Conservation (phyloP, 2,888 invertebrate genomes). For the Mythimna vitellina region DNA sequence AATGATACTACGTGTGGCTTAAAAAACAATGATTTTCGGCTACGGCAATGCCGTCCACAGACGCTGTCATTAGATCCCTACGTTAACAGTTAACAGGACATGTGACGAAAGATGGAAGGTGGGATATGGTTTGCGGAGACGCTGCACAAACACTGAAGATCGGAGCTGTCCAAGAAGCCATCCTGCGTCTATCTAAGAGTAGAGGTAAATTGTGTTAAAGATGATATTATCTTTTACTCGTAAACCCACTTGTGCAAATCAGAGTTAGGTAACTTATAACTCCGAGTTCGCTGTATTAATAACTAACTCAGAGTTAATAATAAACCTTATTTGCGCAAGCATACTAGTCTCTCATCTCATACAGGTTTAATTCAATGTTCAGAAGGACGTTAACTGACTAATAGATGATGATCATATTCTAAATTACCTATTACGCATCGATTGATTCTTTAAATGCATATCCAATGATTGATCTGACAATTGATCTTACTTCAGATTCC, state of each 20-base stretch:
- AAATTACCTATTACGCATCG: background rate
- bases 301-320: too few species aligned
- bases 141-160: background rate
- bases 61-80: background rate
- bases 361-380: background rate
- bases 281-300: too few species aligned
- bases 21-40: background rate
- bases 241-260: too few species aligned
- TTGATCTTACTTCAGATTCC: slow-evolving; percentile 4
- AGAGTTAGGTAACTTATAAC: too few species aligned
- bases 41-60: background rate
- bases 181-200: too few species aligned
- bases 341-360: too few species aligned
- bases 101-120: background rate
- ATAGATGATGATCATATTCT: too few species aligned
- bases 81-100: background rate
- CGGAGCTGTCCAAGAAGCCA: background rate
- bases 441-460: background rate
- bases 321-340: too few species aligned
- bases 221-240: too few species aligned
- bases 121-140: background rate
- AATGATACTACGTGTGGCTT: background rate
- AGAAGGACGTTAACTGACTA: background rate
- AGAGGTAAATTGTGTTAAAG: too few species aligned
- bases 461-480: slow-evolving; percentile 3